These are phyloP conservation scores for Antigone vipio DNA, from an alignment of 2,113 vertebrate genomes.

Conservation along the genomic window DNA sequence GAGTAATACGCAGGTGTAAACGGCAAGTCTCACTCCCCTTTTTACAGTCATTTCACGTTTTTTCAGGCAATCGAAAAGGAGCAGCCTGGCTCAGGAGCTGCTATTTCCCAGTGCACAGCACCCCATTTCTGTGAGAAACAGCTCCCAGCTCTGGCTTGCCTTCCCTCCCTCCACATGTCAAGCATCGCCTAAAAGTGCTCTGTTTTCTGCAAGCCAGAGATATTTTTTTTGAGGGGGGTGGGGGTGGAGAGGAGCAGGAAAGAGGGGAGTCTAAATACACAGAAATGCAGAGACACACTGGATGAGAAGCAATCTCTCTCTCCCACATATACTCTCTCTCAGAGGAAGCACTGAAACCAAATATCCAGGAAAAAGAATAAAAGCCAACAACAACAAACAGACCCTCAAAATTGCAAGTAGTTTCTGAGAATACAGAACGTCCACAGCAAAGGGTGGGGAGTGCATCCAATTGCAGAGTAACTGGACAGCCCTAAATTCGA, in stretches of 20 bases:
- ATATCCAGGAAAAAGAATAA: not conserved
- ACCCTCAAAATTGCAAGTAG: not conserved
- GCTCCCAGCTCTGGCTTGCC: not conserved
- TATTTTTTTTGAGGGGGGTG: too few species aligned
- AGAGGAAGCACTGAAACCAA: conserved; percentile 7
- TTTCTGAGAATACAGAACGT: not conserved
- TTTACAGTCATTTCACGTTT: not conserved
- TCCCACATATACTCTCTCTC: not conserved
- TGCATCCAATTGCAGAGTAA: not conserved
- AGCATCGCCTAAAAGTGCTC: not conserved
- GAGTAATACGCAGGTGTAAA: not conserved
- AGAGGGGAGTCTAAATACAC: not conserved
- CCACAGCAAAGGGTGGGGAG: not conserved
- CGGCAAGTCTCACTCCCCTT: not conserved
- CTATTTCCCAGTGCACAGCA: not conserved
- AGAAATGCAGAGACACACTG: not conserved
- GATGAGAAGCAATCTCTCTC: not conserved
- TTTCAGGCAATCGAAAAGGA: not conserved
- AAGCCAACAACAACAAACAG: conserved; percentile 33
- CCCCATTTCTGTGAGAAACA: not conserved
- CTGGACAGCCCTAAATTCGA: not conserved
- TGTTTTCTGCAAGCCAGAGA: not conserved
- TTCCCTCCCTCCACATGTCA: not conserved
- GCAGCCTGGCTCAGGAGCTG: not conserved
- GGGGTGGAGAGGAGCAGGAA: not conserved